A percentile compares a stretch with the other conserved stretches of the same genome.
These are phyloP conservation scores for Pantherophis alleghaniensis DNA, from an alignment of 2,797 vertebrate species.

Conservation along the genomic window DNA sequence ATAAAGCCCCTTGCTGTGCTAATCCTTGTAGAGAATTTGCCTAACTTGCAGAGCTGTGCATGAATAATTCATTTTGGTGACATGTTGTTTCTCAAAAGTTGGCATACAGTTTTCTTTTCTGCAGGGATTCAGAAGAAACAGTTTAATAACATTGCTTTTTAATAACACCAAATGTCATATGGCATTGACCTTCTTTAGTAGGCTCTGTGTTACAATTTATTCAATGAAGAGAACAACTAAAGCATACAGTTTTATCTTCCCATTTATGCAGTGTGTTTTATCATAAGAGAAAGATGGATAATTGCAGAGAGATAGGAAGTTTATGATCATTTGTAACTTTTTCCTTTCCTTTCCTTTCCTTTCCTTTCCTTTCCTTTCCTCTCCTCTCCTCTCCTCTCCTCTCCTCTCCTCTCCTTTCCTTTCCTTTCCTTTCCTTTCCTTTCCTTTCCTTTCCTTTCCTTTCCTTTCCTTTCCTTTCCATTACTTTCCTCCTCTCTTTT, in stretches of 20 bases:
- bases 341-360: neutral
- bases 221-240: slow-evolving; percentile 44
- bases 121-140: slow-evolving; percentile 47
- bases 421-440: too few species aligned
- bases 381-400: too few species aligned
- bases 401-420: too few species aligned
- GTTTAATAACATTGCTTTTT: slow-evolving; percentile 69
- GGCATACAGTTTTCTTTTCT: slow-evolving; percentile 51
- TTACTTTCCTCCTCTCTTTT: too few species aligned
- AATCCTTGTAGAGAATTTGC: slow-evolving; percentile 71
- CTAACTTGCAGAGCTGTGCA: slow-evolving; percentile 66
- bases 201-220: slow-evolving; percentile 32
- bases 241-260: slow-evolving; percentile 42
- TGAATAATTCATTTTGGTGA: slow-evolving; percentile 76
- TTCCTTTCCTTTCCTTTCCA: too few species aligned
- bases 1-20: slow-evolving; percentile 69
- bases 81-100: slow-evolving; percentile 70
- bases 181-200: slow-evolving; percentile 24
- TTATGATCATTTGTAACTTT: neutral
- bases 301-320: slow-evolving; percentile 30
- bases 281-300: slow-evolving; percentile 29
- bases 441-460: too few species aligned
- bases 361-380: too few species aligned
- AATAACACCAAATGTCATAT: slow-evolving; percentile 52
- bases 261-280: slow-evolving; percentile 43